These are phyloP conservation scores for Spondyliosoma cantharus DNA, from an alignment of 2,797 vertebrate species.

Conservation along the genomic window DNA sequence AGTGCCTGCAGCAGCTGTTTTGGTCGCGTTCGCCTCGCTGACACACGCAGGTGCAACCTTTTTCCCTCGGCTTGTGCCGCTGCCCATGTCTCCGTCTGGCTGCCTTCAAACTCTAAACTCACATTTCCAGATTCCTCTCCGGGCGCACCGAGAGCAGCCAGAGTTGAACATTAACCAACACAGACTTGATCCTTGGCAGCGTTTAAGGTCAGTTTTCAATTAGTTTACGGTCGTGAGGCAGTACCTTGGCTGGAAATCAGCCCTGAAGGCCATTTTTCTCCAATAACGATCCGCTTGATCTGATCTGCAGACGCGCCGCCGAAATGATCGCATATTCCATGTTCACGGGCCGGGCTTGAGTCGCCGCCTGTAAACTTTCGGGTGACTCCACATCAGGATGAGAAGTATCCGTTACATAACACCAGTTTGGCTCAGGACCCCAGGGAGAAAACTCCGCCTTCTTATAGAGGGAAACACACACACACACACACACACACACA, in stretches of 20 bases:
- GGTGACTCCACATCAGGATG: constrained; percentile 57
- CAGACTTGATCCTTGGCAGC: constrained; percentile 21
- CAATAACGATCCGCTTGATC: neutral
- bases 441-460: constrained; percentile 76
- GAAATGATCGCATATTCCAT: neutral
- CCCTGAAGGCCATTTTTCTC: neutral
- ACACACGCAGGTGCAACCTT: constrained; percentile 81
- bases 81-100: constrained; percentile 77
- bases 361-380: constrained; percentile 46
- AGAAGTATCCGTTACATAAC: constrained; percentile 77
- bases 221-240: constrained; percentile 4
- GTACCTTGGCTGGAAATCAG: constrained; percentile 3
- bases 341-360: constrained; percentile 8
- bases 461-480: constrained; percentile 53
- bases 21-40: constrained; percentile 55
- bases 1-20: constrained; percentile 22
- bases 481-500: constrained; percentile 58
- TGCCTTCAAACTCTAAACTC: constrained; percentile 5
- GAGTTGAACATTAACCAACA: constrained; percentile 54
- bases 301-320: neutral
- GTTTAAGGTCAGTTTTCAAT: constrained; percentile 43
- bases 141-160: neutral
- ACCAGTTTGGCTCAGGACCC: constrained; percentile 67
- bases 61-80: constrained; percentile 80
- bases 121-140: constrained; percentile 41